Evolutionary conservation across 2,113 vertebrate genomes (phyloP).

Genomic region (Carassius auratus): DNA sequence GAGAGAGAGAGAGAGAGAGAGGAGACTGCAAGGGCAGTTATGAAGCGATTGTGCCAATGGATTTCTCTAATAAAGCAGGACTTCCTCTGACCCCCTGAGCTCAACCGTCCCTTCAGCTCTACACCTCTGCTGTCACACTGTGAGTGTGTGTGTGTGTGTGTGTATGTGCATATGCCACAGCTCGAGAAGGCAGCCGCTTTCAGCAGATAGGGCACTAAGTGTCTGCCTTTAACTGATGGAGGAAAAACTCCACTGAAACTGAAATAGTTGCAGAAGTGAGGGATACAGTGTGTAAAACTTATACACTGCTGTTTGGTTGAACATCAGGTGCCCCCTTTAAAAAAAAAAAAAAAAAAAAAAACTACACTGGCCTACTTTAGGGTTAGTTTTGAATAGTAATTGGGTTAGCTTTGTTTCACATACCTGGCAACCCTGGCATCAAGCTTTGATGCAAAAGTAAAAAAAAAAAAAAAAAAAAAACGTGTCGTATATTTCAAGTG

Average conservation of each 20-base stretch:
- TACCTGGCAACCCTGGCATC: too few relatives aligned
- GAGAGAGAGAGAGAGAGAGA: conserved; percentile 11
- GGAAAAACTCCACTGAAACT: background rate
- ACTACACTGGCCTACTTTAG: too few relatives aligned
- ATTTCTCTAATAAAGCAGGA: conserved; percentile 35
- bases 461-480: too few relatives aligned
- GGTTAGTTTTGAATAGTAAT: too few relatives aligned
- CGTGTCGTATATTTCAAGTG: too few relatives aligned
- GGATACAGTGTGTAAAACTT: background rate
- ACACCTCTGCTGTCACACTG: background rate
- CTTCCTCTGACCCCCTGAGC: conserved; percentile 3
- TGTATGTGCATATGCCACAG: background rate
- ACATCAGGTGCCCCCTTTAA: too few relatives aligned
- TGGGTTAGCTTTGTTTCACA: too few relatives aligned
- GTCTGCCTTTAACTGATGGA: conserved; percentile 7
- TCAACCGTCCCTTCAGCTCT: background rate
- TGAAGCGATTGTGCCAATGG: conserved; percentile 28
- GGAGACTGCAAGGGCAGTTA: conserved; percentile 34
- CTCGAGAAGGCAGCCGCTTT: background rate
- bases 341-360: too few relatives aligned
- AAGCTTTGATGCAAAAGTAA: too few relatives aligned
- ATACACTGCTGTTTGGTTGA: background rate
- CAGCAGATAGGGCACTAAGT: background rate
- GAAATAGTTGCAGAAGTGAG: background rate
- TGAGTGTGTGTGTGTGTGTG: background rate